Evolutionary conservation across 2,113 vertebrate species (phyloP).

Genomic region (Calyptommatus sinebrachiatus): DNA sequence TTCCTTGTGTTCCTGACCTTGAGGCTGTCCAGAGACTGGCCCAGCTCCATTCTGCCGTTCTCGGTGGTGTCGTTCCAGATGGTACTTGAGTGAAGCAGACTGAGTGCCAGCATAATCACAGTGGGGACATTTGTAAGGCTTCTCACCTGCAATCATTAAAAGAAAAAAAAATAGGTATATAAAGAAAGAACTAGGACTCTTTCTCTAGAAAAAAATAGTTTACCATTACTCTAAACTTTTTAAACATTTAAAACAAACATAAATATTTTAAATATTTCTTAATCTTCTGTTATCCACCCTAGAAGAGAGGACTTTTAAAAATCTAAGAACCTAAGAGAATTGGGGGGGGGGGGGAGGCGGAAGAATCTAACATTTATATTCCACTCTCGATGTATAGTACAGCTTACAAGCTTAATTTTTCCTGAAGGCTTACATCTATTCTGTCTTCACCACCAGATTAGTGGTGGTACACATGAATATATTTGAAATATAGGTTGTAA

Average conservation of each 20-base stretch:
- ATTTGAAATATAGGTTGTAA: no score
- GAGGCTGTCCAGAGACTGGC: constrained; percentile 78
- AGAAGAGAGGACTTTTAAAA: neutral
- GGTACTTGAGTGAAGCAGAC: constrained; percentile 96
- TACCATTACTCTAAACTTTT: no score
- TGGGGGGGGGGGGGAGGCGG: constrained; percentile 35
- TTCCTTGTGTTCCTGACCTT: constrained; percentile 86
- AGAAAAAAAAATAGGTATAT: constrained; percentile 41
- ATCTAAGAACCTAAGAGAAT: no score
- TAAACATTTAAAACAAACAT: no score
- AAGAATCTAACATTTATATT: constrained; percentile 50
- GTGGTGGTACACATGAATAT: no score
- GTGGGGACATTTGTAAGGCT: constrained; percentile 97
- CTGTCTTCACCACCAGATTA: no score
- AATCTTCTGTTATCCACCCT: neutral
- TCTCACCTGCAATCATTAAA: constrained; percentile 83
- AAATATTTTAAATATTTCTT: no score
- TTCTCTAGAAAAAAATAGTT: no score
- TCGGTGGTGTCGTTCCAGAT: constrained; percentile 94
- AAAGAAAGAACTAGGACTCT: constrained; percentile 28
- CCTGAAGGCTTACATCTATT: no score
- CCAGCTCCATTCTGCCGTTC: constrained; percentile 91
- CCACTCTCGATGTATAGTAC: no score
- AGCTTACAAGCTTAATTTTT: no score
- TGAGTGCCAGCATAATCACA: constrained; percentile 98